Evolutionary conservation across 2,888 invertebrate genomes (phyloP).

Genomic region (Atherix ibis): DNA sequence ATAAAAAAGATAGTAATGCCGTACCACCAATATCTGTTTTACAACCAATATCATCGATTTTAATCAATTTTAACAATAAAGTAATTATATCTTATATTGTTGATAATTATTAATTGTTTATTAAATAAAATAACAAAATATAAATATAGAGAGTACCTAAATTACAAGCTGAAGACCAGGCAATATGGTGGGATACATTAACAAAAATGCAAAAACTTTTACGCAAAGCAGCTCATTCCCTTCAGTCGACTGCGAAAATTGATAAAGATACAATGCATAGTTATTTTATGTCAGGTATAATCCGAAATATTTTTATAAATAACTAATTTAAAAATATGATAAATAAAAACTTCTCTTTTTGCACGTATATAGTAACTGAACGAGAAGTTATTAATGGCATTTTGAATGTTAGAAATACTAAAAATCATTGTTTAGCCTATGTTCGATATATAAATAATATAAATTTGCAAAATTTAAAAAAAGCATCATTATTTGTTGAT

Average conservation of each 20-base stretch:
- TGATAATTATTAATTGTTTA: not conserved
- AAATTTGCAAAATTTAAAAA: constrained; percentile 84
- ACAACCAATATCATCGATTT: constrained; percentile 92
- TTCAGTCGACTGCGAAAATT: constrained; percentile 69
- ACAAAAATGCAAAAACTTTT: constrained; percentile 89
- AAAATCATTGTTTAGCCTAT: constrained; percentile 91
- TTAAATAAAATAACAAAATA: too few species aligned
- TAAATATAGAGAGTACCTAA: constrained; percentile 67
- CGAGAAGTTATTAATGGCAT: constrained; percentile 94
- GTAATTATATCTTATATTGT: constrained; percentile 32
- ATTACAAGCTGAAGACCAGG: constrained; percentile 90
- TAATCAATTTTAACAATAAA: constrained; percentile 96
- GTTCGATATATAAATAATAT: constrained; percentile 94
- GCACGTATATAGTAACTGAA: constrained; percentile 71
- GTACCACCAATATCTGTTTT: constrained; percentile 89
- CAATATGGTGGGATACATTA: constrained; percentile 95
- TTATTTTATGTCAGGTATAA: constrained; percentile 93
- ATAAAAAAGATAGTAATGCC: constrained; percentile 89
- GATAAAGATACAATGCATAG: constrained; percentile 90
- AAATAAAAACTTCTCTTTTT: not conserved
- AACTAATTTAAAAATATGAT: not conserved
- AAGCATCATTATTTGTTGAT: constrained; percentile 90
- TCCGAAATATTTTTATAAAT: not conserved
- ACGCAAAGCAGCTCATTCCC: constrained; percentile 76
- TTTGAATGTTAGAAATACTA: constrained; percentile 81